Evolutionary conservation across 2,797 vertebrate genomes (phyloP).

Genomic region (Tokudaia muenninki): DNA sequence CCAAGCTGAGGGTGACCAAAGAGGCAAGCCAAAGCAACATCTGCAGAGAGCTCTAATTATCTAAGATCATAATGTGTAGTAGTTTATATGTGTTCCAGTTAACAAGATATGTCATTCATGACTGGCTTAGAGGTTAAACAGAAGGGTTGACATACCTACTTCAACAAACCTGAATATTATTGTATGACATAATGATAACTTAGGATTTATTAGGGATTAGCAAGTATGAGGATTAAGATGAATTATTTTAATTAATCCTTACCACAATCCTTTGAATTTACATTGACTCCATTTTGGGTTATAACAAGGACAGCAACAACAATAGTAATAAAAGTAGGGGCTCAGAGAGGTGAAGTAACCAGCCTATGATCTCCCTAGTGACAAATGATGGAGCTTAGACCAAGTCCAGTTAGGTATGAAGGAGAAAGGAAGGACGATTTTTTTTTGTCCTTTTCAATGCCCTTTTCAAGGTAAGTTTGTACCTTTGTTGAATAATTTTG

Average conservation of each 20-base stretch:
- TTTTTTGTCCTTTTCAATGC: not conserved
- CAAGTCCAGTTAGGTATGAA: not conserved
- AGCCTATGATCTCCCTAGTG: not conserved
- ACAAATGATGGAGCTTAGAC: not conserved
- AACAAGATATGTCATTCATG: slow-evolving; percentile 64
- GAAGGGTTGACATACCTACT: slow-evolving; percentile 15
- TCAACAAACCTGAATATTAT: slow-evolving; percentile 59
- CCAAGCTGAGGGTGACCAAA: not conserved
- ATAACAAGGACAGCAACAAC: not conserved
- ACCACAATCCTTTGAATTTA: not conserved
- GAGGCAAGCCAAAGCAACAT: slow-evolving; percentile 56
- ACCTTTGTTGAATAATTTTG: not conserved
- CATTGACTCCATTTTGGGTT: not conserved
- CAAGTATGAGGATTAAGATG: not conserved
- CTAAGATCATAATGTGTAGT: slow-evolving; percentile 38
- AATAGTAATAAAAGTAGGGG: not conserved
- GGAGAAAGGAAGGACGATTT: not conserved
- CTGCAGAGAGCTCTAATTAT: slow-evolving; percentile 60
- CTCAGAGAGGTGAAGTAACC: not conserved
- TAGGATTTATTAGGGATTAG: slow-evolving; percentile 15
- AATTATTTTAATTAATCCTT: slow-evolving; percentile 37
- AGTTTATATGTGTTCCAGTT: slow-evolving; percentile 72
- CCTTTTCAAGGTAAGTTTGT: not conserved
- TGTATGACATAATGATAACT: not conserved
- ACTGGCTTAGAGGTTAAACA: slow-evolving; percentile 47